These are phyloP conservation scores for Lanius collurio DNA, from an alignment of 2,113 vertebrate genomes.

Conservation along the genomic window DNA sequence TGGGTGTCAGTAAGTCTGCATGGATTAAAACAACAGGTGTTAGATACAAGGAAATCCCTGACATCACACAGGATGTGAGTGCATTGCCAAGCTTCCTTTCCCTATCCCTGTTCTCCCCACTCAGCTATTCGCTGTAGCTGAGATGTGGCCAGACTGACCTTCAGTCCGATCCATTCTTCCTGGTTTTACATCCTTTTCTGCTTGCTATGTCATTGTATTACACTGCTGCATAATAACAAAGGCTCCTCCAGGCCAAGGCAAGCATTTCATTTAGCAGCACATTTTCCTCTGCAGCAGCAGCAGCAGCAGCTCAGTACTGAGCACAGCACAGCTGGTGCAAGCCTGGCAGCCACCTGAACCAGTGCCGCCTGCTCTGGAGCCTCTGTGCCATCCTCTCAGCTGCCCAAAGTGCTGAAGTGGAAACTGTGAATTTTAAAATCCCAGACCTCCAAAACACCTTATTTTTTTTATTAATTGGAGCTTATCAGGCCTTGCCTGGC, in stretches of 20 bases:
- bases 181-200: not conserved
- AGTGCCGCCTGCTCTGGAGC: fast-evolving
- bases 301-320: not conserved
- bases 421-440: not conserved
- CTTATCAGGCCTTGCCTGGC: not conserved
- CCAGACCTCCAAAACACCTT: not conserved
- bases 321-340: fast-evolving
- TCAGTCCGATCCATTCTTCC: not conserved
- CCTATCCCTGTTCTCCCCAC: not conserved
- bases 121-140: not conserved
- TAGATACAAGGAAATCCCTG: not conserved
- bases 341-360: not conserved
- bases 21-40: not conserved
- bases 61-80: fast-evolving
- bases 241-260: not conserved
- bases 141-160: not conserved
- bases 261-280: not conserved
- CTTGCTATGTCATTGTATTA: not conserved
- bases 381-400: not conserved
- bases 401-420: not conserved
- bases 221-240: not conserved
- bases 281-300: not conserved
- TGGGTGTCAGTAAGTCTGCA: not conserved
- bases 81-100: not conserved
- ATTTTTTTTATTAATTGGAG: not conserved